Evolutionary conservation across 1,140 invertebrate genomes (phyloP).

Genomic region (Hyphantria cunea): DNA sequence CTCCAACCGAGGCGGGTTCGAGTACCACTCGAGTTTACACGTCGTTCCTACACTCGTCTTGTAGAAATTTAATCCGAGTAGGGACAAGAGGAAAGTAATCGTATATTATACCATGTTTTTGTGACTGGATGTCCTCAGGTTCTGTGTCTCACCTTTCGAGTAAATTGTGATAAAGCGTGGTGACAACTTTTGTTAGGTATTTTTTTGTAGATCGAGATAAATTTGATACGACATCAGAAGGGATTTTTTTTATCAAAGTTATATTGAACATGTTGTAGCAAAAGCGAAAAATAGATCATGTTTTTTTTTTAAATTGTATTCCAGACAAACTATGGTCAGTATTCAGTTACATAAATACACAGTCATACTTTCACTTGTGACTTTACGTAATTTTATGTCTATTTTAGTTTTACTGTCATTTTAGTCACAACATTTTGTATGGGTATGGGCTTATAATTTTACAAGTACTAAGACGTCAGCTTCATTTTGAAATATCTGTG

Average conservation of each 20-base stretch:
- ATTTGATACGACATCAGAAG: not conserved
- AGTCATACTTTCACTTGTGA: too few relatives aligned
- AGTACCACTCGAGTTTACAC: constrained; percentile 48
- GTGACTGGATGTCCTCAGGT: constrained; percentile 18
- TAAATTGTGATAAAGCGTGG: not conserved
- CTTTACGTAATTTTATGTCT: too few relatives aligned
- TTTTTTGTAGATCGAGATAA: not conserved
- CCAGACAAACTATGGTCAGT: too few relatives aligned
- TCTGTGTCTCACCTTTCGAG: constrained; percentile 3
- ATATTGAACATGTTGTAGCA: not conserved
- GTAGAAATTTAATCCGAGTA: constrained; percentile 57
- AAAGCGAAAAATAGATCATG: not conserved
- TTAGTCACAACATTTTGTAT: too few relatives aligned
- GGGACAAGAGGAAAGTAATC: constrained; percentile 41
- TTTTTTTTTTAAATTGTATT: too few relatives aligned
- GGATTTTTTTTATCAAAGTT: not conserved
- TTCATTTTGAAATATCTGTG: too few relatives aligned
- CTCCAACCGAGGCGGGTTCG: constrained; percentile 35
- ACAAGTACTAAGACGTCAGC: too few relatives aligned
- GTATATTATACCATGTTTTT: constrained; percentile 28
- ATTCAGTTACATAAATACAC: too few relatives aligned
- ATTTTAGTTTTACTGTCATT: too few relatives aligned
- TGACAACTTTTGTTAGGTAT: not conserved
- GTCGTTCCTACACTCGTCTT: constrained; percentile 42
- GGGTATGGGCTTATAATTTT: too few relatives aligned